Percentiles rank a stretch among this genome's conserved stretches.
Conservation (phyloP, 2,888 invertebrate species). For the Andrena trimmerana region DNA sequence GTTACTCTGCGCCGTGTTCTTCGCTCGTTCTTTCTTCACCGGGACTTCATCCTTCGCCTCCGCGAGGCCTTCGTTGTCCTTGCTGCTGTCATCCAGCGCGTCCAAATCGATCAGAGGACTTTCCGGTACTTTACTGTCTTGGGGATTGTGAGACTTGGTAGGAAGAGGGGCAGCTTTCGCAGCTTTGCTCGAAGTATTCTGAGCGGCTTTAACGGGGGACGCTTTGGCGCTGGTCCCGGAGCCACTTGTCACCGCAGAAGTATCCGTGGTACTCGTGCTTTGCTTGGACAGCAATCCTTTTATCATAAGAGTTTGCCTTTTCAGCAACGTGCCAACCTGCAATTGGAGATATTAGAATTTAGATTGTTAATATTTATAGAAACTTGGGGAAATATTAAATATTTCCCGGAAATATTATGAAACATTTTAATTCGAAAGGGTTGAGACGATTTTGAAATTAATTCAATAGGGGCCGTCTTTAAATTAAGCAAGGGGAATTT, state of each 20-base stretch:
- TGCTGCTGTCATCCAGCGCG: constrained; percentile 61
- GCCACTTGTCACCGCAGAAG: neutral
- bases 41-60: constrained; percentile 74
- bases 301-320: constrained; percentile 76
- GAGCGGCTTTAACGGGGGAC: neutral
- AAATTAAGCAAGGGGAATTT: no score
- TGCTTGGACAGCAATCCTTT: constrained; percentile 55
- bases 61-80: constrained; percentile 72
- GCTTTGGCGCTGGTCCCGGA: constrained; percentile 1
- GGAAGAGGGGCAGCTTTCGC: constrained; percentile 54
- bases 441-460: no score
- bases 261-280: neutral
- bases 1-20: constrained; percentile 36
- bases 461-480: no score
- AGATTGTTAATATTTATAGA: no score
- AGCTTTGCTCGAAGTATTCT: neutral
- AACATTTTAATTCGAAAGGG: no score
- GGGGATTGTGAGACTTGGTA: constrained; percentile 47
- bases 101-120: constrained; percentile 27
- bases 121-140: constrained; percentile 34
- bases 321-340: constrained; percentile 76
- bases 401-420: no score
- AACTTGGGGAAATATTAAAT: no score
- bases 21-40: constrained; percentile 49
- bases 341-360: constrained; percentile 5